Conservation (phyloP, 37 sponge, comb jelly and placozoan genomes). For the Haliclona indistincta region DNA sequence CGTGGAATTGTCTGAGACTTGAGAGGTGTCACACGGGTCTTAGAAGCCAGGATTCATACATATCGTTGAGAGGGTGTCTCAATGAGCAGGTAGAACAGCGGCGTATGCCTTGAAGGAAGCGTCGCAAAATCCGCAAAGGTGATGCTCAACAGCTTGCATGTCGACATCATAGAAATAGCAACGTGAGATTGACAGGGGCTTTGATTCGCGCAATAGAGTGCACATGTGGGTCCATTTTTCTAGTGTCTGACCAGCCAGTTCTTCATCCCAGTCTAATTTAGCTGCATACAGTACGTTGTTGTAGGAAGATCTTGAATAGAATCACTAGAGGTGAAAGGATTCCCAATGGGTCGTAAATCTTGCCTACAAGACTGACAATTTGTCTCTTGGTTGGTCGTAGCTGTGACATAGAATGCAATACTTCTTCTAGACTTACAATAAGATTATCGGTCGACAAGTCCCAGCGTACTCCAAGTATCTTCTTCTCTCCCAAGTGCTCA, state of each 20-base stretch:
- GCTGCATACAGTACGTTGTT: constrained; percentile 5
- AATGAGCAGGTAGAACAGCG: background rate
- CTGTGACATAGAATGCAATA: background rate
- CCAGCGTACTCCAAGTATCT: constrained; percentile 33
- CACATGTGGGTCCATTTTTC: constrained; percentile 1
- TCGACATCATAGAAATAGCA: constrained; percentile 17
- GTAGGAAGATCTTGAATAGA: constrained; percentile 20
- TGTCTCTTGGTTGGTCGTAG: constrained; percentile 14
- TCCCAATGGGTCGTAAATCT: constrained; percentile 28
- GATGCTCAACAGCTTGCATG: too few species aligned
- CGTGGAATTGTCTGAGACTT: constrained; percentile 19
- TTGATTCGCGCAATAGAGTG: background rate
- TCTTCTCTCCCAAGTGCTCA: constrained; percentile 1
- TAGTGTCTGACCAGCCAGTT: background rate
- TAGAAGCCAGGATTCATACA: constrained; percentile 4
- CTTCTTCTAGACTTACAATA: background rate
- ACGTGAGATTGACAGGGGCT: background rate
- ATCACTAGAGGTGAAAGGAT: constrained; percentile 24
- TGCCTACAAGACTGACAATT: background rate
- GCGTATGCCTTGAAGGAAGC: too few species aligned
- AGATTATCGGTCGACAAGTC: constrained; percentile 11
- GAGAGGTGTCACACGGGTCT: constrained; percentile 18
- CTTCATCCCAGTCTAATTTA: constrained; percentile 17
- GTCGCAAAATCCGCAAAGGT: too few species aligned
- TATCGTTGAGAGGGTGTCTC: background rate